Percentiles rank a stretch among this genome's conserved stretches.
These are phyloP conservation scores for Cacatua alba DNA, from an alignment of 2,113 vertebrate genomes.

Conservation along the genomic window DNA sequence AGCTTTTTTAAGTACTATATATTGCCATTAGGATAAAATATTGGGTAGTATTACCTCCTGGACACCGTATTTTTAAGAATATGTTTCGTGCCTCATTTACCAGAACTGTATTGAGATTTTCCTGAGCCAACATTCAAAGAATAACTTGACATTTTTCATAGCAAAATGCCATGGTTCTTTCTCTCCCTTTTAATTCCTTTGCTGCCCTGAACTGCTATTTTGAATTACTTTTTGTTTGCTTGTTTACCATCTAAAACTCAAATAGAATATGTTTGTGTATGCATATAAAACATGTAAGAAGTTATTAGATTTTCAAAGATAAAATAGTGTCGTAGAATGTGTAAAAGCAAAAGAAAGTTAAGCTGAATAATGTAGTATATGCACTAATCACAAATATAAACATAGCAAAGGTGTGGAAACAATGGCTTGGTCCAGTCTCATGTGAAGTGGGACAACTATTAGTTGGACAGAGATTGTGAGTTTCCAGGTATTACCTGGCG, in stretches of 20 bases:
- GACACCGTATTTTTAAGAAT: constrained; percentile 52
- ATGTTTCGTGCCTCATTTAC: constrained; percentile 68
- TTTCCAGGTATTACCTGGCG: background rate
- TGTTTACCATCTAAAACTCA: background rate
- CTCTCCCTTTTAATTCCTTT: constrained; percentile 23
- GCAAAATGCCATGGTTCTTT: background rate
- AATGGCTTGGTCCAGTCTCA: background rate
- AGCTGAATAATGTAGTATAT: background rate
- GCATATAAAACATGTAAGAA: background rate
- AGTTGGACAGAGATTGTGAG: background rate
- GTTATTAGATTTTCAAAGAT: background rate
- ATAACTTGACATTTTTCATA: constrained; percentile 61
- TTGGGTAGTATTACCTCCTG: constrained; percentile 14
- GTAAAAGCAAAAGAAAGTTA: background rate
- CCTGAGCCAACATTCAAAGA: constrained; percentile 46
- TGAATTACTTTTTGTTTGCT: background rate
- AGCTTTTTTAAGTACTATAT: constrained; percentile 25
- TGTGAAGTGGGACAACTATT: background rate
- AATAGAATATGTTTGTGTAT: background rate
- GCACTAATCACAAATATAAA: background rate
- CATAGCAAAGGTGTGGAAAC: background rate
- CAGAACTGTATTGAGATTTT: constrained; percentile 64
- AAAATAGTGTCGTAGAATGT: background rate
- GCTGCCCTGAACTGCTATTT: background rate
- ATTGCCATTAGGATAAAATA: constrained; percentile 61